These are phyloP conservation scores for Caenorhabditis sp. DNA, from an alignment of 2,888 invertebrate genomes.

Conservation along the genomic window DNA sequence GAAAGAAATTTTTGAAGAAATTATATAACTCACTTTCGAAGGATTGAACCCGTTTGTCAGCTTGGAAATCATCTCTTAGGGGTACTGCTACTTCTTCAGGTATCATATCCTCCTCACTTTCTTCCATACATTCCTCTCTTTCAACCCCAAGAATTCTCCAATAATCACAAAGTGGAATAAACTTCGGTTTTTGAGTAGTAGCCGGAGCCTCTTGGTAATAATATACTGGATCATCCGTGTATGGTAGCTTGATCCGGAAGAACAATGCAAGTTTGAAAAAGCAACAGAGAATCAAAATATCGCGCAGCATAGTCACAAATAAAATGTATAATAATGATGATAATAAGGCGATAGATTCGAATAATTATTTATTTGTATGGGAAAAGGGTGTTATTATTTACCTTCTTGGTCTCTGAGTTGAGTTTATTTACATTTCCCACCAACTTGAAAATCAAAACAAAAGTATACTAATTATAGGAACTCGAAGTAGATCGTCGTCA, in stretches of 20 bases:
- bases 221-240: conserved; percentile 29
- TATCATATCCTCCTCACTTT: not conserved
- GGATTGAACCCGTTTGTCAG: conserved; percentile 12
- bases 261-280: not conserved
- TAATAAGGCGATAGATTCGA: not conserved
- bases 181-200: conserved; percentile 5
- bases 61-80: conserved; percentile 25
- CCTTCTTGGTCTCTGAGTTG: not conserved
- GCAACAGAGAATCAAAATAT: not conserved
- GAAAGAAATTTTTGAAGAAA: not conserved
- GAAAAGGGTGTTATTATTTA: not conserved
- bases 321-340: not conserved
- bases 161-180: conserved; percentile 36
- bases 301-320: not conserved
- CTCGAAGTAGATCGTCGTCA: conserved; percentile 76
- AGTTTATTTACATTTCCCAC: not conserved
- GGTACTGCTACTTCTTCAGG: not conserved
- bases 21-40: conserved; percentile 27
- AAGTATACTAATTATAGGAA: conserved; percentile 76
- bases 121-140: conserved; percentile 28
- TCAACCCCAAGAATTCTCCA: conserved; percentile 33
- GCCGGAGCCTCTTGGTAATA: conserved; percentile 9
- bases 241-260: conserved; percentile 27
- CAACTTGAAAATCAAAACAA: not conserved
- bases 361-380: not conserved